Evolutionary conservation across 2,888 invertebrate species (phyloP).

Genomic region (Patella pellucida): DNA sequence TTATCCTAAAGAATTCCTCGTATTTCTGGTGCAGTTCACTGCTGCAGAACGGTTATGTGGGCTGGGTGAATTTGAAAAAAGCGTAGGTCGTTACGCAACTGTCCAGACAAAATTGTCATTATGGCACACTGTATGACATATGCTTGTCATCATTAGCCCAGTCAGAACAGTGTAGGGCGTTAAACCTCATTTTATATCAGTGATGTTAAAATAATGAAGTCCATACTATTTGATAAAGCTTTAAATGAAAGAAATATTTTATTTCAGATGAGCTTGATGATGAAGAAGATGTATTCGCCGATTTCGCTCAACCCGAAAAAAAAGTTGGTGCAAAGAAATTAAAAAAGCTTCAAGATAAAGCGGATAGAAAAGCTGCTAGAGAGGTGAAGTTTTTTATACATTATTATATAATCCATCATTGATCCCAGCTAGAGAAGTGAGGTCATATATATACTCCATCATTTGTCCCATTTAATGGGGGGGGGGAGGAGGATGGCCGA

Average conservation of each 20-base stretch:
- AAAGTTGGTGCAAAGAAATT: conserved; percentile 94
- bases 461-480: not conserved
- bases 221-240: no score
- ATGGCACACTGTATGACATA: no score
- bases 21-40: not conserved
- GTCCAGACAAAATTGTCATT: no score
- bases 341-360: conserved; percentile 93
- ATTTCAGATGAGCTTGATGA: conserved; percentile 38
- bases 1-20: not conserved
- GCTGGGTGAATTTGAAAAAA: no score
- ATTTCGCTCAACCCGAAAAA: conserved; percentile 74
- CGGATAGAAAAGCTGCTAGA: conserved; percentile 88
- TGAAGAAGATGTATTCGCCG: conserved; percentile 45
- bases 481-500: no score
- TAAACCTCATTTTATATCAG: no score
- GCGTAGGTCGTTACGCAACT: no score
- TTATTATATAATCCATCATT: not conserved
- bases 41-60: not conserved
- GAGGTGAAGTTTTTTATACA: no score
- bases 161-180: no score
- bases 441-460: not conserved
- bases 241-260: not conserved
- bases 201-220: no score
- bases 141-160: no score
- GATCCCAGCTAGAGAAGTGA: conserved; percentile 79